A percentile compares a stretch with the other conserved stretches of the same genome.
phyloP scores from a whole-genome alignment of 2,888 invertebrate genomes.

The Sarcophaga rosellei region DNA sequence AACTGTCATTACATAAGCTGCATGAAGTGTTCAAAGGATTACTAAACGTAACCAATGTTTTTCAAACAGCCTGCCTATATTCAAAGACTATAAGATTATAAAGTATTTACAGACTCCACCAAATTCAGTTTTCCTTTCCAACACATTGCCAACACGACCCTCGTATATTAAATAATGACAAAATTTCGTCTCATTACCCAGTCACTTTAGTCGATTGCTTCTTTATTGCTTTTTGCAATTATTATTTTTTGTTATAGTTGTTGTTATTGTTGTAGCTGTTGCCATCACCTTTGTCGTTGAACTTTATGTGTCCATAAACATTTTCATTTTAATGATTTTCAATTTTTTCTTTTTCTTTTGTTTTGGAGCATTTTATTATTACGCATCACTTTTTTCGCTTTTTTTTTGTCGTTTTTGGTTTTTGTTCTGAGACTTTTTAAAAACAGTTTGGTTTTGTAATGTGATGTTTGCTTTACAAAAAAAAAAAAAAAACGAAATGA shows the following conservation, averaged over 20 bases:
- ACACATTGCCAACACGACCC: not conserved
- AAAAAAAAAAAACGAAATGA: too few species aligned
- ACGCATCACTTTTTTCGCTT: conserved; percentile 76
- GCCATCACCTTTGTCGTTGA: conserved; percentile 61
- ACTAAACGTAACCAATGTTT: too few species aligned
- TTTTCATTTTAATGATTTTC: conserved; percentile 79
- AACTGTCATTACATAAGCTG: too few species aligned
- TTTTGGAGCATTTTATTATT: conserved; percentile 71
- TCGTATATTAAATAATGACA: conserved; percentile 29
- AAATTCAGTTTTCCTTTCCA: too few species aligned
- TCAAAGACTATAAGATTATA: too few species aligned
- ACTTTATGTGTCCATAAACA: conserved; percentile 75
- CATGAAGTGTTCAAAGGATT: too few species aligned
- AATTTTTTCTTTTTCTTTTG: conserved; percentile 66
- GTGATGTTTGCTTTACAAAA: conserved; percentile 23
- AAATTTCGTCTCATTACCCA: conserved; percentile 49
- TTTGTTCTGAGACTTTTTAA: conserved; percentile 46
- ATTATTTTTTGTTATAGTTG: conserved; percentile 1
- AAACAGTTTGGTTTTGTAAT: conserved; percentile 54
- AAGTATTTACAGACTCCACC: too few species aligned
- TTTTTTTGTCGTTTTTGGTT: conserved; percentile 56
- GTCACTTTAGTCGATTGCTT: conserved; percentile 24
- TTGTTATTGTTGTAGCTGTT: conserved; percentile 5
- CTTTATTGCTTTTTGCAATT: not conserved
- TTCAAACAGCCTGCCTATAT: too few species aligned